phyloP scores from a whole-genome alignment of 2,113 vertebrate genomes.

The Vanacampus margaritifer region DNA sequence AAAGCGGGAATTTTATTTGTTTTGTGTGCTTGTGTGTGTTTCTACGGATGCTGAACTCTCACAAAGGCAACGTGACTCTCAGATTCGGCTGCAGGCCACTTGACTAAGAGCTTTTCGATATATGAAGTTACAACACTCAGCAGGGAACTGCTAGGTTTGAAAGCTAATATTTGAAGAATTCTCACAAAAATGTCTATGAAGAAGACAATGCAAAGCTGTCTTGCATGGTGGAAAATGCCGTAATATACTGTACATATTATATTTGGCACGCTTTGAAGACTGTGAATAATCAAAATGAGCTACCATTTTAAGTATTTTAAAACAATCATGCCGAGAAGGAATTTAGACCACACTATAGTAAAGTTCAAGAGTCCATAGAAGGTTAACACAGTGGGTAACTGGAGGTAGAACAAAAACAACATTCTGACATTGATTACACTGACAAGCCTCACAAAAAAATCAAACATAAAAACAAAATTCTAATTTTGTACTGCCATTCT shows the following conservation, averaged over 20 bases:
- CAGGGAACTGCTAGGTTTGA: conserved; percentile 12
- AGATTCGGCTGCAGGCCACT: conserved; percentile 47
- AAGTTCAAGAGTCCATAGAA: conserved; percentile 37
- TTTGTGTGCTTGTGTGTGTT: conserved; percentile 8
- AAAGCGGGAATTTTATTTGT: conserved; percentile 4
- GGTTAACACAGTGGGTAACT: conserved; percentile 15
- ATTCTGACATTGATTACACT: neutral
- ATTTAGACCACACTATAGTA: conserved; percentile 15
- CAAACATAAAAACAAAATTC: neutral
- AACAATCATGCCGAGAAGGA: neutral
- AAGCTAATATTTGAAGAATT: conserved; percentile 29
- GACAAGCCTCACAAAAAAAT: neutral
- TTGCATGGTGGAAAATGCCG: neutral
- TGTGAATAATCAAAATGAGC: neutral
- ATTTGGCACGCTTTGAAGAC: too few relatives aligned
- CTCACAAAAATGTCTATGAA: too few relatives aligned
- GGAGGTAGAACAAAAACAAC: conserved; percentile 11
- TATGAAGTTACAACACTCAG: conserved; percentile 50
- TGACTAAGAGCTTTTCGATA: conserved; percentile 40
- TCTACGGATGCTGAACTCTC: conserved; percentile 14
- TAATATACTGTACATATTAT: too few relatives aligned
- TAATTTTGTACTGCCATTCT: neutral
- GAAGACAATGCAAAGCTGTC: neutral
- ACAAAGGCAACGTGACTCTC: conserved; percentile 46
- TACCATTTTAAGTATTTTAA: neutral